These are phyloP conservation scores for Eupithecia vulgata DNA, from an alignment of 2,888 invertebrate species.

Conservation along the genomic window DNA sequence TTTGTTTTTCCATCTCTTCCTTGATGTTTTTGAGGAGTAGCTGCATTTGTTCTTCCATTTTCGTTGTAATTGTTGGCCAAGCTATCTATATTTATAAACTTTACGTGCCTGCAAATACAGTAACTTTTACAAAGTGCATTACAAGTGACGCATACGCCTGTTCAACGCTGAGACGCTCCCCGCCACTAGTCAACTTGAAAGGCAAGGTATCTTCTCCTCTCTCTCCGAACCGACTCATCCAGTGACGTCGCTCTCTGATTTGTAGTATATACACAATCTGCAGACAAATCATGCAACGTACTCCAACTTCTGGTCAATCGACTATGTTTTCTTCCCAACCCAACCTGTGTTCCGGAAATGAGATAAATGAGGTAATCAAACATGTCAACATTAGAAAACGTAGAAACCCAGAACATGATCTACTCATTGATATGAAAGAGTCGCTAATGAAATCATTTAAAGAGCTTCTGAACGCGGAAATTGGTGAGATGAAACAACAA, in stretches of 20 bases:
- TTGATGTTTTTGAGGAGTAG: too few species aligned
- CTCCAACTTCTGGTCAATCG: neutral
- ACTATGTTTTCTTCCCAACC: neutral
- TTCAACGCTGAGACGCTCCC: neutral
- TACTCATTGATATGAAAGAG: neutral
- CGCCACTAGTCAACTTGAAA: neutral
- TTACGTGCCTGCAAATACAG: neutral
- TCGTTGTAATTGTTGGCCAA: too few species aligned
- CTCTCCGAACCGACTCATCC: neutral
- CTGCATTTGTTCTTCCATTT: too few species aligned
- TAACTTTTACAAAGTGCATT: neutral
- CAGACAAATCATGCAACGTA: neutral
- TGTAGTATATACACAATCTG: neutral
- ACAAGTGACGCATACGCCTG: neutral
- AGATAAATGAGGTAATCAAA: neutral
- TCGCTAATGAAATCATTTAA: neutral
- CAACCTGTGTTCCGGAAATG: neutral
- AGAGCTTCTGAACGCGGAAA: neutral
- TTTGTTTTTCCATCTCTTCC: too few species aligned
- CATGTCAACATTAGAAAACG: neutral
- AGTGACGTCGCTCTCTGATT: neutral
- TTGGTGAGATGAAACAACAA: neutral
- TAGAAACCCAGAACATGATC: neutral
- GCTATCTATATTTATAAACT: neutral
- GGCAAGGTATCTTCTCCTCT: neutral